Conservation (phyloP, 2,797 vertebrate genomes). For the Prunella strophiata region DNA sequence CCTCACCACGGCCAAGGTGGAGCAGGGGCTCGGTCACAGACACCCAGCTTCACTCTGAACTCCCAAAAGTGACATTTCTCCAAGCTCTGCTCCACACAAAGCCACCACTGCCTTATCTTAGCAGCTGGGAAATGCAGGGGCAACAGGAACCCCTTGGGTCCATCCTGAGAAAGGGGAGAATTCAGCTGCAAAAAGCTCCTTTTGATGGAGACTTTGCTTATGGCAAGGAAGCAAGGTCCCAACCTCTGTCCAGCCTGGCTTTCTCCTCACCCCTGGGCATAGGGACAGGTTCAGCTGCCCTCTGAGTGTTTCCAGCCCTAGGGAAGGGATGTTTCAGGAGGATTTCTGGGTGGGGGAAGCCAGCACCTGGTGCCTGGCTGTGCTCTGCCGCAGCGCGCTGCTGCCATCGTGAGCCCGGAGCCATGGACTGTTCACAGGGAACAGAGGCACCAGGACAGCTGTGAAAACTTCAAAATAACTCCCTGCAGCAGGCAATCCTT, state of each 20-base stretch:
- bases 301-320: neutral
- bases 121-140: neutral
- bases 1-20: neutral
- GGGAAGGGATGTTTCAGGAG: neutral
- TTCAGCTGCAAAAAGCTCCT: fast-evolving
- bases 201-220: neutral
- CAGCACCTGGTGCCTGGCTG: neutral
- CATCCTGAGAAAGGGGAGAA: neutral
- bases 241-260: neutral
- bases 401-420: constrained; percentile 58
- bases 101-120: neutral
- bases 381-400: neutral
- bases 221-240: neutral
- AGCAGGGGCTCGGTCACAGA: neutral
- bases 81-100: neutral
- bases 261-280: neutral
- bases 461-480: neutral
- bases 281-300: no score
- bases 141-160: fast-evolving
- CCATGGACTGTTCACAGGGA: neutral
- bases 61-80: neutral
- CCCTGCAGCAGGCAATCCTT: fast-evolving
- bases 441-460: no score
- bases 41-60: no score
- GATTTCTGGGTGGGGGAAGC: neutral